A percentile compares a stretch with the other conserved stretches of the same genome.
Evolutionary conservation across 2,888 invertebrate genomes (phyloP).

Genomic region (Coelogynopora nodosa): DNA sequence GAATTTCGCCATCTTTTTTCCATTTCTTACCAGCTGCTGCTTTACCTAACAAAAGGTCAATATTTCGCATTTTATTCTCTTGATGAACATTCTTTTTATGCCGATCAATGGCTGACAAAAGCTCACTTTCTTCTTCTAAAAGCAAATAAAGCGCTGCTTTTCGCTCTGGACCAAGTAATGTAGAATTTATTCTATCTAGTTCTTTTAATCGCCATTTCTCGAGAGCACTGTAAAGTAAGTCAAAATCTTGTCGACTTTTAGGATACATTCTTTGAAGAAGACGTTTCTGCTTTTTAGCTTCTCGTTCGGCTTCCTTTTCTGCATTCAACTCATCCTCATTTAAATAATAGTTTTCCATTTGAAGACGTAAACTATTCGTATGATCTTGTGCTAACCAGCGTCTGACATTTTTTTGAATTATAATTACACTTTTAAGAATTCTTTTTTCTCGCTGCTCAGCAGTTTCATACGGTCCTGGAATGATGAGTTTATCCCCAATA

Average conservation of each 20-base stretch:
- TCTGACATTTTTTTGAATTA: conserved; percentile 61
- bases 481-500: conserved; percentile 56
- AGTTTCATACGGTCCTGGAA: conserved; percentile 58
- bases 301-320: conserved; percentile 52
- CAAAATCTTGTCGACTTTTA: conserved; percentile 61
- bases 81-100: neutral
- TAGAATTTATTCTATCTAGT: conserved; percentile 56
- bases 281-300: conserved; percentile 58
- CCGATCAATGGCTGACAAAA: conserved; percentile 18
- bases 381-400: conserved; percentile 61
- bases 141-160: conserved; percentile 63
- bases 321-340: neutral
- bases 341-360: neutral
- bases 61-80: neutral
- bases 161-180: conserved; percentile 58
- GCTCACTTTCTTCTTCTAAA: conserved; percentile 52
- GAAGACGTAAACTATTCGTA: conserved; percentile 54
- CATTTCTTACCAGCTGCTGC: neutral
- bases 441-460: conserved; percentile 56
- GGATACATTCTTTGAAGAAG: conserved; percentile 61
- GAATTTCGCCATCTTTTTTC: neutral
- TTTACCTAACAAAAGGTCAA: neutral
- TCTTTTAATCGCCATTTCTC: conserved; percentile 59
- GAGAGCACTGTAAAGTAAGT: conserved; percentile 56
- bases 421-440: conserved; percentile 55